Evolutionary conservation across 2,113 vertebrate genomes (phyloP), one percentile per base, ranked within the genome.

Genomic region (Solea senegalensis): DNA sequence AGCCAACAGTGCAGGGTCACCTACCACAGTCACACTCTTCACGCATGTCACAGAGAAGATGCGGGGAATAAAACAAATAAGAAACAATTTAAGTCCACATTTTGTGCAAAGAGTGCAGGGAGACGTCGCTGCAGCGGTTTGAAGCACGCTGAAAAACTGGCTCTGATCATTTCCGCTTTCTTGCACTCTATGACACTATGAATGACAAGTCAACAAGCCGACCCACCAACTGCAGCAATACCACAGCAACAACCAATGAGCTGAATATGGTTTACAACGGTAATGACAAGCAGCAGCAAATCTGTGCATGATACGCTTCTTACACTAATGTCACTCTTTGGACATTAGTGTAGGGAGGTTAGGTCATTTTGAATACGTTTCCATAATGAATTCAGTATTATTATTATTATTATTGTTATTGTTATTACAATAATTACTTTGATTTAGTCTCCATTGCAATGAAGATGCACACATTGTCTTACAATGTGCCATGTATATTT

Each of bases 161-260:
- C 65, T 73, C 43, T 9, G 62, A 82, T 76, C 51, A 81, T 76
- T 90, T 91, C 88, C 90, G 86, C 87, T 88, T 85, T 84, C 59
- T 64, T 80, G 28, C 73, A 40, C 76, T 50, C 45, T 13, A 48
- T 48, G 45, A 48, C 8, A 34, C 43, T 71, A 40, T 68, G 51
- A 46, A 52, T 83, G 80, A 88, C 83, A 87, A 44, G 21, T 77
- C 76, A 63, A 56, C 58, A 45, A 65, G 41, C 48, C 43, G 15
- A 49, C 16, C 59, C 15, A 59, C 80, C 51, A 66, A 76, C 58
- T 43, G 63, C 56, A 15, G 48, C 7, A 10, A 77, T 53, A 68
- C 72, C 81, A 76, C 78, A 66, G 67, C 69, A 72, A n/a, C 81
- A 59, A 40, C 49, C 44, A 70, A 43, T 55, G 41, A 64, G 44